phyloP scores from a whole-genome alignment of 1,140 invertebrate species.

The Drosophila mojavensis region DNA sequence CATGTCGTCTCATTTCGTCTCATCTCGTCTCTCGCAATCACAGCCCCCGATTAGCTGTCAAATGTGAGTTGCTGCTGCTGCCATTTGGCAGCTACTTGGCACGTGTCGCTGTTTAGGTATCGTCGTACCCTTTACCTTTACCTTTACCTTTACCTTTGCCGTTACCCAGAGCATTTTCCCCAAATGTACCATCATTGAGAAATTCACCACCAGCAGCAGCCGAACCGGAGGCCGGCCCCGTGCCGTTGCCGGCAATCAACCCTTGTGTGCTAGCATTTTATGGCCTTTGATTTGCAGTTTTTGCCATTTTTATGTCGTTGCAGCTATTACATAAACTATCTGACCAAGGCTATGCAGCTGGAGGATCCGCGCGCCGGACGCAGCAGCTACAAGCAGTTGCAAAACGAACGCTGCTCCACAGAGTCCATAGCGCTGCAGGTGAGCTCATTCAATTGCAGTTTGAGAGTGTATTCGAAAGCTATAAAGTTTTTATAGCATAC shows the following conservation, averaged over 20 bases:
- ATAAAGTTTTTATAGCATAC: no score
- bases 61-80: slow-evolving; percentile 50
- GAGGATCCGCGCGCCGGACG: slow-evolving; percentile 86
- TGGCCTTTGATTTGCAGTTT: slow-evolving; percentile 66
- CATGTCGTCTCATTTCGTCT: no score
- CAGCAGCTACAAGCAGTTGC: slow-evolving; percentile 86
- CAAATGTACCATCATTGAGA: slow-evolving; percentile 40
- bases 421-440: slow-evolving; percentile 87
- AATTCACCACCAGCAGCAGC: slow-evolving; percentile 45
- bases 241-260: slow-evolving; percentile 42
- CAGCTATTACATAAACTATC: slow-evolving; percentile 92
- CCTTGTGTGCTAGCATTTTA: slow-evolving; percentile 41
- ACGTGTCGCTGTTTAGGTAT: slow-evolving; percentile 65
- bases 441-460: slow-evolving; percentile 6
- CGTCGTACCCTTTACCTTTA: slow-evolving; percentile 37
- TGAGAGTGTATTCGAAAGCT: no score
- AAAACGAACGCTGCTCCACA: slow-evolving; percentile 84
- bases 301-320: slow-evolving; percentile 67
- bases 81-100: slow-evolving; percentile 80
- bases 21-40: slow-evolving; percentile 42
- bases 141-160: slow-evolving; percentile 42
- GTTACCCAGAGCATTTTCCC: slow-evolving; percentile 37
- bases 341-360: slow-evolving; percentile 89
- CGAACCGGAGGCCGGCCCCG: background rate
- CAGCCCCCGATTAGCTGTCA: slow-evolving; percentile 65